A percentile compares a stretch with the other conserved stretches of the same genome.
These are phyloP conservation scores for Sicus ferrugineus DNA, from an alignment of 2,888 invertebrate species.

Conservation along the genomic window DNA sequence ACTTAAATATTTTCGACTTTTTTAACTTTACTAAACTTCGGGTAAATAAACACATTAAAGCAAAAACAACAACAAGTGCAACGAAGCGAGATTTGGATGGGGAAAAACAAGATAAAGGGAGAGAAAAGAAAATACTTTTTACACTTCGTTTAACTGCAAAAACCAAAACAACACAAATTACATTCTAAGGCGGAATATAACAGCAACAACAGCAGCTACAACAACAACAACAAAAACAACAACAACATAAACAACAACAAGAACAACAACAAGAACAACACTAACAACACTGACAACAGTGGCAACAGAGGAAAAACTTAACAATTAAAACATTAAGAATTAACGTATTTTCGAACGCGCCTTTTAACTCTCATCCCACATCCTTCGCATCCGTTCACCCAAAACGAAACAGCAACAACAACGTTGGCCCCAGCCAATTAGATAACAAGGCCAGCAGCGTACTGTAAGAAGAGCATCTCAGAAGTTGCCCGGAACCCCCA, in stretches of 20 bases:
- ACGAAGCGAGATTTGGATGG: too few relatives aligned
- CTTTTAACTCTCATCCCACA: neutral
- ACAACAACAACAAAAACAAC: neutral
- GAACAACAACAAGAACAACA: constrained; percentile 20
- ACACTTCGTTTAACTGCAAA: constrained; percentile 55
- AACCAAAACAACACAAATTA: constrained; percentile 29
- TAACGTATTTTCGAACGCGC: constrained; percentile 38
- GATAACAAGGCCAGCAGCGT: constrained; percentile 7
- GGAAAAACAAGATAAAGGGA: constrained; percentile 4
- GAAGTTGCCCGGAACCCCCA: neutral
- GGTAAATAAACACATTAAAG: constrained; percentile 1
- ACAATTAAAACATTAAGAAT: constrained; percentile 54
- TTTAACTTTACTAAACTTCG: constrained; percentile 24
- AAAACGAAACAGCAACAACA: neutral
- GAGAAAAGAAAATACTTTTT: constrained; percentile 50
- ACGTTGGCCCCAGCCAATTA: neutral
- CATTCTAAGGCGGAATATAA: too few relatives aligned
- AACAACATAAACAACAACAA: constrained; percentile 20
- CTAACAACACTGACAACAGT: neutral
- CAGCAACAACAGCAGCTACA: neutral
- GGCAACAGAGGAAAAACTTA: constrained; percentile 47
- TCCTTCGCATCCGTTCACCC: neutral
- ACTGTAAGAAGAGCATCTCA: neutral
- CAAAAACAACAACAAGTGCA: constrained; percentile 1
- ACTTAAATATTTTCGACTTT: constrained; percentile 52